Conservation (phyloP, 2,888 invertebrate species). For the Baronia brevicornis region DNA sequence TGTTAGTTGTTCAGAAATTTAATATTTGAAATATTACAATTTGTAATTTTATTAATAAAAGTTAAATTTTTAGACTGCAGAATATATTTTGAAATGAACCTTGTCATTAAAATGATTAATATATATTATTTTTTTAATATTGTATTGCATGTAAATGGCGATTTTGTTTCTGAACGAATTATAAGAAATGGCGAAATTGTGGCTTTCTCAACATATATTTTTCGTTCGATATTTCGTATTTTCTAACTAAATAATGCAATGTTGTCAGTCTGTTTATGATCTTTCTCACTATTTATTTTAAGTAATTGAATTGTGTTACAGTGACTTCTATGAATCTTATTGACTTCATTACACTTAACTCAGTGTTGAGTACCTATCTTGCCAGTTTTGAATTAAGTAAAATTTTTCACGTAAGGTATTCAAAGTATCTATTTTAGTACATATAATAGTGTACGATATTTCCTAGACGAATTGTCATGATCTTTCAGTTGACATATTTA, state of each 20-base stretch:
- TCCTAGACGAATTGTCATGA: no score
- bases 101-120: no score
- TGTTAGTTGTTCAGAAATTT: no score
- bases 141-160: slow-evolving; percentile 1
- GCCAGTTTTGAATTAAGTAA: slow-evolving; percentile 33
- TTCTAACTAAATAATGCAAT: slow-evolving; percentile 42
- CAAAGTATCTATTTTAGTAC: slow-evolving; percentile 6
- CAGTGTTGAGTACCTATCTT: slow-evolving; percentile 40
- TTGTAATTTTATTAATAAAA: no score
- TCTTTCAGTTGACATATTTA: background rate
- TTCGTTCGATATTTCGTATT: slow-evolving; percentile 37
- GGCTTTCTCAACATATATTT: slow-evolving; percentile 51
- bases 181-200: slow-evolving; percentile 70
- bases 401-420: slow-evolving; percentile 36
- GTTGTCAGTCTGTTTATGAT: slow-evolving; percentile 29
- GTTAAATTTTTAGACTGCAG: no score
- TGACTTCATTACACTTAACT: slow-evolving; percentile 40
- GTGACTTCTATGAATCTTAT: slow-evolving; percentile 37
- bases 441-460: background rate
- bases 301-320: slow-evolving; percentile 27
- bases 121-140: no score
- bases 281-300: slow-evolving; percentile 29
- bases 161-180: slow-evolving; percentile 30
- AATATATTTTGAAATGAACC: no score
- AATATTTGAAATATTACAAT: no score